These are phyloP conservation scores for Trissonchulus sp. DNA, from an alignment of 2,888 invertebrate species.

Conservation along the genomic window DNA sequence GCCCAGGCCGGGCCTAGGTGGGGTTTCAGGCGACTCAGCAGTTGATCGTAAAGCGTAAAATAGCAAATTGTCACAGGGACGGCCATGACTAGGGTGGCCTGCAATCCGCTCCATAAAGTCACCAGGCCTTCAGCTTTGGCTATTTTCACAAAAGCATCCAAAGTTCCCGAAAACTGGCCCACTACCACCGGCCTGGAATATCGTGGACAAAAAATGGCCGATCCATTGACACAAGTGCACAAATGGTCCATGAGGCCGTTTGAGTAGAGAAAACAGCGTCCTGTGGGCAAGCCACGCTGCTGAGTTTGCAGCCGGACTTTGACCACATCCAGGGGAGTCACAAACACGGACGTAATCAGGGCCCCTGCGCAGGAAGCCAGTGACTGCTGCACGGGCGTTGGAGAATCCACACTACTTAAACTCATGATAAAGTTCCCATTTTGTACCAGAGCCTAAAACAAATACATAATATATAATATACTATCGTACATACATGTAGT, in stretches of 20 bases:
- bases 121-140: conserved; percentile 75
- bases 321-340: conserved; percentile 98
- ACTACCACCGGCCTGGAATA: conserved; percentile 8
- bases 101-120: conserved; percentile 92
- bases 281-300: conserved; percentile 70
- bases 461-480: no score
- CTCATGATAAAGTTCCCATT: no score
- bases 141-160: conserved; percentile 96
- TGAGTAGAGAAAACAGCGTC: conserved; percentile 88
- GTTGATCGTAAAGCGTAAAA: conserved; percentile 91
- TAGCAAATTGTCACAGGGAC: conserved; percentile 93
- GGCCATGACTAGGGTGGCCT: conserved; percentile 88
- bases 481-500: no score
- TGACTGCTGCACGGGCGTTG: conserved; percentile 39
- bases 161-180: conserved; percentile 36
- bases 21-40: conserved; percentile 56
- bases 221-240: conserved; percentile 67
- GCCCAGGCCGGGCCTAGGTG: conserved; percentile 58
- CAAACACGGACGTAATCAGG: conserved; percentile 58
- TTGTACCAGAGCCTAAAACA: no score
- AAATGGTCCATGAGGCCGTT: conserved; percentile 98
- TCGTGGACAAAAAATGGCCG: conserved; percentile 51
- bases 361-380: conserved; percentile 42
- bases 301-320: conserved; percentile 95
- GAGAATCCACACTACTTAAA: no score